A percentile compares a stretch with the other conserved stretches of the same genome.
Evolutionary conservation across 2,113 vertebrate species (phyloP).

Genomic region (Porphyrio hochstetteri): DNA sequence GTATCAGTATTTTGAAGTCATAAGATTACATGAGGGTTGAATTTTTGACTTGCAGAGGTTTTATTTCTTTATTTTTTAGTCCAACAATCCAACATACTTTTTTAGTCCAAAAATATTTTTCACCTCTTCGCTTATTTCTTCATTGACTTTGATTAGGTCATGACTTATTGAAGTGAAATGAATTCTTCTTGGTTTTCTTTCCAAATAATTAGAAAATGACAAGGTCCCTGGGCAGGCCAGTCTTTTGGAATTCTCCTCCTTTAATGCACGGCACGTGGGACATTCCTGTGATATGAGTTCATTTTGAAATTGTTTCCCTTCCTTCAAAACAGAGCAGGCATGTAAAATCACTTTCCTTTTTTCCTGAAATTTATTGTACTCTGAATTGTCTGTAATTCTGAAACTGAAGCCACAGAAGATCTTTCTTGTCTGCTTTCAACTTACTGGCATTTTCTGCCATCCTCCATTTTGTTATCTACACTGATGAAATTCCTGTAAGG

Average conservation of each 20-base stretch:
- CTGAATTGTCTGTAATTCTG: background rate
- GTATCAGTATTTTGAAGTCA: background rate
- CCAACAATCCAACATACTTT: background rate
- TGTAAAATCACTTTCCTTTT: background rate
- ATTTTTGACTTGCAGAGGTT: background rate
- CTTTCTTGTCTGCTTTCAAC: background rate
- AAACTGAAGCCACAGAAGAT: background rate
- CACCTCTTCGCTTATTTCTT: background rate
- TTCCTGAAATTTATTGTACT: background rate
- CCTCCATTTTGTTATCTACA: background rate
- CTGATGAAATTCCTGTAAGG: background rate
- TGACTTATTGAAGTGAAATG: background rate
- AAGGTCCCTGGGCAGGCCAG: background rate
- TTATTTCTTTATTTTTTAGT: background rate
- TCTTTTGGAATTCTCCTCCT: background rate
- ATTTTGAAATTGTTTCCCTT: background rate
- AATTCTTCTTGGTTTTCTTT: background rate
- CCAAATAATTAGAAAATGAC: background rate
- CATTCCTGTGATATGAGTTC: background rate
- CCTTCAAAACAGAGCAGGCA: constrained; percentile 16
- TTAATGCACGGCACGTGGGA: accelerated
- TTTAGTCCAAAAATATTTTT: background rate
- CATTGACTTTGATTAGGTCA: background rate
- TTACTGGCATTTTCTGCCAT: background rate
- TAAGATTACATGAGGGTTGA: background rate